Evolutionary conservation across 2,797 vertebrate species (phyloP).

Genomic region (Uromys caudimaculatus): DNA sequence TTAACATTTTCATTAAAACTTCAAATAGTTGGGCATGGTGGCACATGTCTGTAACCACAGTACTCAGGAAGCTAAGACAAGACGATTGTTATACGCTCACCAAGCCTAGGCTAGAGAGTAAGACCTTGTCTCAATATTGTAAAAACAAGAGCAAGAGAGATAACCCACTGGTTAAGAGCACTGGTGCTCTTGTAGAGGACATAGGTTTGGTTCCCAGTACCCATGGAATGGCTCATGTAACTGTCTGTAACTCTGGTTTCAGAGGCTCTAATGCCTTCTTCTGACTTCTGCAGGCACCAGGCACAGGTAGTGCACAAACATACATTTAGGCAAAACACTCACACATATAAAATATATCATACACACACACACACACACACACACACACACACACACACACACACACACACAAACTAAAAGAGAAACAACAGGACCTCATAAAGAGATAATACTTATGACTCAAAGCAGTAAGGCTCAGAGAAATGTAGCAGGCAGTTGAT

Average conservation of each 20-base stretch:
- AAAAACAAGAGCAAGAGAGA: neutral
- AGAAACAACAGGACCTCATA: neutral
- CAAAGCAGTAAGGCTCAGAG: neutral
- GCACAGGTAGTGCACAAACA: neutral
- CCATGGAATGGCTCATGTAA: neutral
- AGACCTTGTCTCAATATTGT: neutral
- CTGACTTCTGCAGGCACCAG: neutral
- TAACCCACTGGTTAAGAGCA: neutral
- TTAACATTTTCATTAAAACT: conserved; percentile 7
- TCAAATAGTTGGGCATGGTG: neutral
- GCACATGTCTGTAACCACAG: neutral
- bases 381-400: neutral
- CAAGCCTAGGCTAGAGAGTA: neutral
- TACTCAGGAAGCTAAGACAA: neutral
- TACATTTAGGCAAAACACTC: neutral
- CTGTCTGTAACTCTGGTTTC: neutral
- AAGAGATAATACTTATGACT: neutral
- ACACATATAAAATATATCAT: neutral
- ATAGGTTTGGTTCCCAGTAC: neutral
- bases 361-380: neutral
- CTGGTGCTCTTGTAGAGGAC: neutral
- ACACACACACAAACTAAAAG: neutral
- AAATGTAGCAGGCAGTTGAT: neutral
- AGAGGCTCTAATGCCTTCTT: neutral
- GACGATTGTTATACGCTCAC: neutral